A percentile compares a stretch with the other conserved stretches of the same genome.
phyloP scores from a whole-genome alignment of 2,888 invertebrate genomes.

The Tuta absoluta region DNA sequence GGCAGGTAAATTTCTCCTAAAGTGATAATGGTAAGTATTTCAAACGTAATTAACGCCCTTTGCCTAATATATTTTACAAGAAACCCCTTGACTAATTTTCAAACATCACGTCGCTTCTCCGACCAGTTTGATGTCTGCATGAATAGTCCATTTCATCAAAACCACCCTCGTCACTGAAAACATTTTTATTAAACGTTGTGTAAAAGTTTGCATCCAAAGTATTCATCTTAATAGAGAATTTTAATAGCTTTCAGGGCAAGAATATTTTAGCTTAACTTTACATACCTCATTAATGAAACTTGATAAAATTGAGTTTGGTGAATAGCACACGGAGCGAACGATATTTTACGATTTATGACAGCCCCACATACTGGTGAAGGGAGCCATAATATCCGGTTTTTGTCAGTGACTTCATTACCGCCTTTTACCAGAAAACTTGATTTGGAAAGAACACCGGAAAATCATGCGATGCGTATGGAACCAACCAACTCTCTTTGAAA shows the following conservation, averaged over 20 bases:
- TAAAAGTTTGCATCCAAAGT: conserved; percentile 1
- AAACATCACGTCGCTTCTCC: not conserved
- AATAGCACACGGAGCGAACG: too few species aligned
- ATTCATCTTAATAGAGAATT: conserved; percentile 31
- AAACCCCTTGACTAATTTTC: not conserved
- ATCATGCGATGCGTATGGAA: too few species aligned
- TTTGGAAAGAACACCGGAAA: too few species aligned
- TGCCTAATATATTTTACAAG: not conserved
- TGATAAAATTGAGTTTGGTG: not conserved
- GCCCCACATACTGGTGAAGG: too few species aligned
- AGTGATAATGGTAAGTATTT: not conserved
- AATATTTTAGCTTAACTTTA: not conserved
- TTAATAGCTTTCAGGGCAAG: conserved; percentile 10
- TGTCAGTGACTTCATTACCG: too few species aligned
- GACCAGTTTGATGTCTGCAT: conserved; percentile 47
- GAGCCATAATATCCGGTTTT: too few species aligned
- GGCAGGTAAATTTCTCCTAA: too few species aligned
- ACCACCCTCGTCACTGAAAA: conserved; percentile 50
- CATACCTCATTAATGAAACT: conserved; percentile 2
- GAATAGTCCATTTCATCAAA: conserved; percentile 49
- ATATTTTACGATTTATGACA: too few species aligned
- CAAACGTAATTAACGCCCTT: not conserved
- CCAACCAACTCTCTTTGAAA: too few species aligned
- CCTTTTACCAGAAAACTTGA: too few species aligned
- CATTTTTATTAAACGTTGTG: conserved; percentile 7